Evolutionary conservation across 2,888 invertebrate genomes (phyloP).

Genomic region (Euphydryas editha): DNA sequence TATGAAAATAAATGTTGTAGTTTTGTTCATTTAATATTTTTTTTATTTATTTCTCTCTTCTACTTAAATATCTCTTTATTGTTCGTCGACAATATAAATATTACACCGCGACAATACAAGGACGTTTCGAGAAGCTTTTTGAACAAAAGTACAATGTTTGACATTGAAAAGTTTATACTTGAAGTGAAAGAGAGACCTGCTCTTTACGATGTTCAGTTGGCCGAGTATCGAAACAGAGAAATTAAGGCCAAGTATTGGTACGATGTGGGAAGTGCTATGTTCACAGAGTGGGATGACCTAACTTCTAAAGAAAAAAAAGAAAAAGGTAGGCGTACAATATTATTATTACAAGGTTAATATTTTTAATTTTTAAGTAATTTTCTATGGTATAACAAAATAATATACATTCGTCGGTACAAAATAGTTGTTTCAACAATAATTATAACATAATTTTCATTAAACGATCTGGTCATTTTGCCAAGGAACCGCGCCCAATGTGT

Average conservation of each 20-base stretch:
- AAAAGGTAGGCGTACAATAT: slow-evolving; percentile 14
- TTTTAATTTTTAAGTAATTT: slow-evolving; percentile 7
- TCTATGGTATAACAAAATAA: slow-evolving; percentile 4
- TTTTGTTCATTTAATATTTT: no score
- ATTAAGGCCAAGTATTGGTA: slow-evolving; percentile 21
- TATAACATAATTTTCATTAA: slow-evolving; percentile 7
- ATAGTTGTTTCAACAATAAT: slow-evolving; percentile 4
- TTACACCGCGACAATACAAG: no score
- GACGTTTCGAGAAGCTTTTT: slow-evolving; percentile 18
- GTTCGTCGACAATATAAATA: no score
- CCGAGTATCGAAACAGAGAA: slow-evolving; percentile 13
- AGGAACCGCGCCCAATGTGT: slow-evolving; percentile 2
- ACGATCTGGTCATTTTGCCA: slow-evolving; percentile 5
- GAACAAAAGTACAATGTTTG: slow-evolving; percentile 38
- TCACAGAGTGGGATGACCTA: slow-evolving; percentile 40
- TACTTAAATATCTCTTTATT: no score
- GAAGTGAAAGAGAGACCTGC: slow-evolving; percentile 39
- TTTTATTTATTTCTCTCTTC: no score
- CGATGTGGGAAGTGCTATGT: slow-evolving; percentile 40
- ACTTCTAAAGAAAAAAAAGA: slow-evolving; percentile 23
- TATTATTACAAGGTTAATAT: slow-evolving; percentile 15
- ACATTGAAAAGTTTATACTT: slow-evolving; percentile 43
- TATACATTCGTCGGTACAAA: slow-evolving; percentile 5
- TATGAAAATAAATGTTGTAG: no score
- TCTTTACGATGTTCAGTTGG: slow-evolving; percentile 3